Conservation (phyloP, 2,888 invertebrate species). For the Antheraea assamensis region DNA sequence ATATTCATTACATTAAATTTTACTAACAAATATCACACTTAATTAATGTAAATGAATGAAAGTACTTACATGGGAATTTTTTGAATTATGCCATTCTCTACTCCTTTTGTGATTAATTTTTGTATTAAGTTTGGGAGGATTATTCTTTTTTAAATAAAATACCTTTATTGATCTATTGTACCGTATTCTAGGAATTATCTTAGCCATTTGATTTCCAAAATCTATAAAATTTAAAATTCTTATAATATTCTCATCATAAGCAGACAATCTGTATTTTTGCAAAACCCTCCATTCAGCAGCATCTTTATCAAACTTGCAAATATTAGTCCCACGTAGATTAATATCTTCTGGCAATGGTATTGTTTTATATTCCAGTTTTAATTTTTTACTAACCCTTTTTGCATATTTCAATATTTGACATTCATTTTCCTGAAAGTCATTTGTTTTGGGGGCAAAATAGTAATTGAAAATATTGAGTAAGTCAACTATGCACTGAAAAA, state of each 20-base stretch:
- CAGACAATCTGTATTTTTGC: slow-evolving; percentile 77
- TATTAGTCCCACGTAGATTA: slow-evolving; percentile 86
- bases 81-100: slow-evolving; percentile 75
- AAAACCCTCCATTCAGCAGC: slow-evolving; percentile 87
- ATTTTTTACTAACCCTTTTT: slow-evolving; percentile 66
- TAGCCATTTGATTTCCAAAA: slow-evolving; percentile 88
- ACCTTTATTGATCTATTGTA: slow-evolving; percentile 82
- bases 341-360: slow-evolving; percentile 90
- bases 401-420: slow-evolving; percentile 60
- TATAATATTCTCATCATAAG: slow-evolving; percentile 87
- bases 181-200: slow-evolving; percentile 85
- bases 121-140: slow-evolving; percentile 57
- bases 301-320: slow-evolving; percentile 86
- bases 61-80: slow-evolving; percentile 63
- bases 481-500: slow-evolving; percentile 90
- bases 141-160: slow-evolving; percentile 67
- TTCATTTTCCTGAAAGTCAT: slow-evolving; percentile 41
- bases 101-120: slow-evolving; percentile 69
- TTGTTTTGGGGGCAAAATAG: slow-evolving; percentile 76
- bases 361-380: slow-evolving; percentile 82
- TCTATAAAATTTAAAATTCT: slow-evolving; percentile 89
- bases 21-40: slow-evolving; percentile 3
- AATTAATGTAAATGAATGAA: slow-evolving; percentile 1
- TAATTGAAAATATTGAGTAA: slow-evolving; percentile 91
- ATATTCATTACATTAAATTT: background rate